phyloP scores from a whole-genome alignment of 2,888 invertebrate species.

The Aproaerema taeniolella region DNA sequence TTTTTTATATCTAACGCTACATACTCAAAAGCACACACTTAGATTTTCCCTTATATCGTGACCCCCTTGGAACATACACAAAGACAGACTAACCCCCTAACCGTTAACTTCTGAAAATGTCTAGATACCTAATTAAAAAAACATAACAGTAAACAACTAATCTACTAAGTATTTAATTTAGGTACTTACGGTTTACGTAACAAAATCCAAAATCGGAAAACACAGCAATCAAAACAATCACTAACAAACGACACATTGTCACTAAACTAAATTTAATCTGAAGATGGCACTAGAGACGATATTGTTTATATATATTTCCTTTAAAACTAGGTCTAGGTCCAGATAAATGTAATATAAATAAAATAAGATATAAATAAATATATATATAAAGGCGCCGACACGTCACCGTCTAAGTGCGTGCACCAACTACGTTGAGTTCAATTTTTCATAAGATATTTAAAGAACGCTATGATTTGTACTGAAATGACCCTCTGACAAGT shows the following conservation, averaged over 20 bases:
- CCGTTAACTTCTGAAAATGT: no score
- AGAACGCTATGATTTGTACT: slow-evolving; percentile 65
- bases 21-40: no score
- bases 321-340: slow-evolving; percentile 40
- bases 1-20: no score
- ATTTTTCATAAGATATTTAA: slow-evolving; percentile 68
- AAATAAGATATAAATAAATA: slow-evolving; percentile 13
- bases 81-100: no score
- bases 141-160: no score
- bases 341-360: slow-evolving; percentile 23
- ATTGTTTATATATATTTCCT: slow-evolving; percentile 34
- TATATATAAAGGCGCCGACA: slow-evolving; percentile 23
- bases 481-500: slow-evolving; percentile 50
- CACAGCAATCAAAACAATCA: slow-evolving; percentile 32
- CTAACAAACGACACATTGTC: slow-evolving; percentile 47
- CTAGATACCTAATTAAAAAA: no score
- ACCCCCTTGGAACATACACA: no score
- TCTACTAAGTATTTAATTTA: no score
- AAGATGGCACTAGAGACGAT: slow-evolving; percentile 23
- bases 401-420: slow-evolving; percentile 39
- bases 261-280: slow-evolving; percentile 28
- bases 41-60: no score
- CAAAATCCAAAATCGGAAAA: slow-evolving; percentile 44
- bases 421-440: slow-evolving; percentile 45
- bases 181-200: slow-evolving; percentile 61